phyloP scores from a whole-genome alignment of 2,797 vertebrate species.

The Sarcoramphus papa region DNA sequence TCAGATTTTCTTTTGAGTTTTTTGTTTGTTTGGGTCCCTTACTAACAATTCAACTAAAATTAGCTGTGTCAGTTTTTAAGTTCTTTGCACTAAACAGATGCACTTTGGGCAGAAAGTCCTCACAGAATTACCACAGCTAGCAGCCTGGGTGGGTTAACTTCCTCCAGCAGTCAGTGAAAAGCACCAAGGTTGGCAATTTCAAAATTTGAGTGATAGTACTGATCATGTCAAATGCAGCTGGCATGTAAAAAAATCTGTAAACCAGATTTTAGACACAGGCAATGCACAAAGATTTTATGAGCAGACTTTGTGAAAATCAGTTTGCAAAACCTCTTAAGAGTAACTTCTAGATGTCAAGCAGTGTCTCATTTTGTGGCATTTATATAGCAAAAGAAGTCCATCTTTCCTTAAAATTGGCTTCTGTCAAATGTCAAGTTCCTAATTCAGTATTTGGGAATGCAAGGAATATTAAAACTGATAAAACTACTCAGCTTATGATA shows the following conservation, averaged over 20 bases:
- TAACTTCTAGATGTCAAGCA: not conserved
- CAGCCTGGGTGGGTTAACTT: not conserved
- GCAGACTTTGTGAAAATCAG: not conserved
- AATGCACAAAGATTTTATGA: not conserved
- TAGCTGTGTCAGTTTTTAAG: not conserved
- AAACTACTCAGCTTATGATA: not conserved
- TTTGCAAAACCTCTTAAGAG: not conserved
- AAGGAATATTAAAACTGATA: not conserved
- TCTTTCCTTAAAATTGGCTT: not conserved
- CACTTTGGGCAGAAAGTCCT: not conserved
- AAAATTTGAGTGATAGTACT: not conserved
- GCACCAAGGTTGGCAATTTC: not conserved
- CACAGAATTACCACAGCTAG: fast-evolving
- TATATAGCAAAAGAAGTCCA: not conserved
- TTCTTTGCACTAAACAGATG: not conserved
- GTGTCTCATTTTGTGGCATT: not conserved
- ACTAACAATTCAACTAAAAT: not conserved
- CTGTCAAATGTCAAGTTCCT: not conserved
- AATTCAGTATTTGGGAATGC: not conserved
- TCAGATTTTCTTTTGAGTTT: not conserved
- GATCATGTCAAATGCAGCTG: not conserved
- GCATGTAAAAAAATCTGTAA: not conserved
- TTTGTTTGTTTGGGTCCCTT: not conserved
- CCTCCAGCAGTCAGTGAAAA: not conserved
- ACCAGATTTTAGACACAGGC: not conserved